phyloP scores from a whole-genome alignment of 1,140 invertebrate genomes.

The Tachypleus tridentatus region DNA sequence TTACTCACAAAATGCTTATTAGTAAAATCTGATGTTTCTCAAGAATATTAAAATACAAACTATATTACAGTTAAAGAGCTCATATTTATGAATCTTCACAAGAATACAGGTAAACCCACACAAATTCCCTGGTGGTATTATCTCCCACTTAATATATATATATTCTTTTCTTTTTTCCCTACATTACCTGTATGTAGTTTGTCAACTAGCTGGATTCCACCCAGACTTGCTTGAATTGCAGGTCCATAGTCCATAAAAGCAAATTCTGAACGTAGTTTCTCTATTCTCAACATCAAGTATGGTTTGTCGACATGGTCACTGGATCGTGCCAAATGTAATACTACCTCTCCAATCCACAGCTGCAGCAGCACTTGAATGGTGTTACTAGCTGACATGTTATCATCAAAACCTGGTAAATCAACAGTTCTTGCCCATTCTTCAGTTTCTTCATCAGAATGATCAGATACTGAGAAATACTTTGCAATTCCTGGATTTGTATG shows the following conservation, averaged over 20 bases:
- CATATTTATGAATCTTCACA: too few relatives aligned
- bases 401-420: constrained; percentile 68
- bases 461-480: constrained; percentile 45
- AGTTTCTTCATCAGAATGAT: constrained; percentile 56
- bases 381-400: constrained; percentile 66
- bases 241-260: constrained; percentile 67
- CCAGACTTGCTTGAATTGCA: constrained; percentile 57
- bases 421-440: constrained; percentile 56
- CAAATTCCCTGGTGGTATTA: neutral
- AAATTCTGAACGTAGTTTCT: constrained; percentile 54
- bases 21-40: too few relatives aligned
- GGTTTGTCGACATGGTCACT: constrained; percentile 52
- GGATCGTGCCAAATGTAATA: constrained; percentile 44
- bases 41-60: too few relatives aligned
- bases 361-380: constrained; percentile 55
- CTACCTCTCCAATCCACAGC: constrained; percentile 54
- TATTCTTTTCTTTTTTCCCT: constrained; percentile 11
- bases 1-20: neutral
- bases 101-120: too few relatives aligned
- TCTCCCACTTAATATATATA: constrained; percentile 1
- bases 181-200: constrained; percentile 53
- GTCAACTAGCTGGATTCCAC: constrained; percentile 58
- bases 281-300: constrained; percentile 59
- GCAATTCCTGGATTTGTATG: constrained; percentile 21
- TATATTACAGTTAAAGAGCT: too few relatives aligned